Base-by-base conservation (phyloP, 2,888 invertebrate genomes). In the Nowickia ferox region DNA sequence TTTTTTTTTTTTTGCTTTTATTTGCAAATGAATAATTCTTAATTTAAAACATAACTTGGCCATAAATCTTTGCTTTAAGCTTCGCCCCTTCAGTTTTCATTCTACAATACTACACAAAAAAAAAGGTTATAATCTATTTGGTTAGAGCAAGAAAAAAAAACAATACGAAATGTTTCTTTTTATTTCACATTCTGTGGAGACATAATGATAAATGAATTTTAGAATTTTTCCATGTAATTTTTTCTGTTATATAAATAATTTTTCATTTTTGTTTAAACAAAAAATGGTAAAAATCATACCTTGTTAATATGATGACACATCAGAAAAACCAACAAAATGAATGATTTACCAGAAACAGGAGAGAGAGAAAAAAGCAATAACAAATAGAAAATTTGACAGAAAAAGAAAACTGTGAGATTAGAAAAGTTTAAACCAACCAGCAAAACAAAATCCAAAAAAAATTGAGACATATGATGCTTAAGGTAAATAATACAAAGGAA, bases 131-230 rank as follows among this genome's bases (percentile, higher is more conserved):
- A 84, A 77, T 84, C 81, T 61, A 59, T 84, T 75, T 79, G 55
- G 51, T 11, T 68, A 40, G 8, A 65, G 8, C 10, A 55, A 19
- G 19, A 15, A 19, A 55, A 30, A 30, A 30, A 30, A 30, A 30
- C 30, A 30, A 30, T 30, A 30, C 30, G 30, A 30, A 55, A 72
- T 48, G 4, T 57, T 68, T 72, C 19, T 61, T 61, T 55, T 53
- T 68, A 65, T 79, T 75, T 63, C n/a, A 17, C 8, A 30, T 65
- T 46, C 71, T 69, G 46, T 57, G 38, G 15, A 85, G 75, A 81
- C 69, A 65, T 82, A 83, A 82, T 85, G 85, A 85, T 78, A 85
- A 85, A 85, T 82, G 85, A 75, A 75, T 77, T 77, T 61, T 15
- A 15, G 40, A 2, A 46, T 22, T 69, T 59, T 51, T 46, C 30